Evolutionary conservation across 2,113 vertebrate species (phyloP).

Genomic region (Cyphotilapia sp.): DNA sequence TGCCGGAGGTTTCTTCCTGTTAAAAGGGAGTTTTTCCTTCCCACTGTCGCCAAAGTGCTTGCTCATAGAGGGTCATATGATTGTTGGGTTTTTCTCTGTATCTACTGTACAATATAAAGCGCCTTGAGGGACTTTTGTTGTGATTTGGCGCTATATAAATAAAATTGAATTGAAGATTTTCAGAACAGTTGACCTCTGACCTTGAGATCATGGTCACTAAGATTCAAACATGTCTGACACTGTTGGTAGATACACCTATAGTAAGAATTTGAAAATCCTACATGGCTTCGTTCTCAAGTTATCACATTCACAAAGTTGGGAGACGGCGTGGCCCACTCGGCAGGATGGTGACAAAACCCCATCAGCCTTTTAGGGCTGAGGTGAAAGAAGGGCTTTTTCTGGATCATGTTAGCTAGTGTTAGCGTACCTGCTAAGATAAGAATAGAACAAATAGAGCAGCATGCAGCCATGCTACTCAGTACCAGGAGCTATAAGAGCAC

Average conservation of each 20-base stretch:
- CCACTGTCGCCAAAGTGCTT: fast-evolving
- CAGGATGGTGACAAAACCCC: not conserved
- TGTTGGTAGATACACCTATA: not conserved
- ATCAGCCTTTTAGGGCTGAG: not conserved
- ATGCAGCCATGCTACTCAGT: not conserved
- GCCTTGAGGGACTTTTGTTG: too few species aligned
- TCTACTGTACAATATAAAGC: fast-evolving
- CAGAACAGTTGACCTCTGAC: not conserved
- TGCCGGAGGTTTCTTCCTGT: too few species aligned
- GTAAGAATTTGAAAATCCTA: not conserved
- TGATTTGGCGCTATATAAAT: fast-evolving
- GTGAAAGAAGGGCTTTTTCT: not conserved
- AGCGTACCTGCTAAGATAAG: not conserved
- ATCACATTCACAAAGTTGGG: not conserved
- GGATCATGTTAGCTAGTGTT: not conserved
- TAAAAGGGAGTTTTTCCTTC: too few species aligned
- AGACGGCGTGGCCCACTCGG: too few species aligned
- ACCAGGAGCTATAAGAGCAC: not conserved
- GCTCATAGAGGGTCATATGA: fast-evolving
- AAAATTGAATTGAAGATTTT: not conserved
- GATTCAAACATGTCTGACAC: not conserved
- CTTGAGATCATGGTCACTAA: not conserved
- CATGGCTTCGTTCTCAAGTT: not conserved
- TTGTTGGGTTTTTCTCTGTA: too few species aligned
- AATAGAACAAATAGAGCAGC: not conserved